A percentile compares a stretch with the other conserved stretches of the same genome.
Conservation (phyloP, 2,113 vertebrate species). For the Platanista minor region DNA sequence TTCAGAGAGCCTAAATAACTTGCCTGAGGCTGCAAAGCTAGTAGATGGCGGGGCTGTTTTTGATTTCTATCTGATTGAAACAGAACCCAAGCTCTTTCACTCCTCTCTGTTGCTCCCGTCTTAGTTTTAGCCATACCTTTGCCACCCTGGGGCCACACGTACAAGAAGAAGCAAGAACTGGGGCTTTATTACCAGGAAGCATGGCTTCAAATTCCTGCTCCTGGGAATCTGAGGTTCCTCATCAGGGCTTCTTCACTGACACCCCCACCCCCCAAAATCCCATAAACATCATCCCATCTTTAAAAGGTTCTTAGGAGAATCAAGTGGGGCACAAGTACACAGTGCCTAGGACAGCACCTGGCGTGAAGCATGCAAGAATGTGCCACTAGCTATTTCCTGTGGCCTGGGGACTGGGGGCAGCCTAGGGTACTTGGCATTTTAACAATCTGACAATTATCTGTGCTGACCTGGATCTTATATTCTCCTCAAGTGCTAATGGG, state of each 20-base stretch:
- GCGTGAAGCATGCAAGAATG: rapidly evolving
- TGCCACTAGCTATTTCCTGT: not conserved
- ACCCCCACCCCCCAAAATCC: too few relatives aligned
- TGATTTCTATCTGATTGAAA: not conserved
- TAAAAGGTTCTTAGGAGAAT: not conserved
- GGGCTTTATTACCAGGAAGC: not conserved
- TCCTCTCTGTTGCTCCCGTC: too few relatives aligned
- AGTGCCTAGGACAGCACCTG: not conserved
- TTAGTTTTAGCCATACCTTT: not conserved
- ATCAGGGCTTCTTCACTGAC: not conserved
- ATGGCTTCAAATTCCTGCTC: not conserved
- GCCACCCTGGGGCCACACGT: rapidly evolving
- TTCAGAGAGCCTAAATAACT: not conserved
- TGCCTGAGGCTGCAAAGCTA: not conserved
- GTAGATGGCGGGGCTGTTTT: not conserved
- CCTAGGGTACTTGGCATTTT: not conserved
- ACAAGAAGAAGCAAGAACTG: not conserved
- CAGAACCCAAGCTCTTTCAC: not conserved
- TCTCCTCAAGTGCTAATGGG: slow-evolving; percentile 25
- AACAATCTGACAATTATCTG: slow-evolving; percentile 22
- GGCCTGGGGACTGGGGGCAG: not conserved
- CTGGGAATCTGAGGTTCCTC: not conserved
- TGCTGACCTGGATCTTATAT: slow-evolving; percentile 58
- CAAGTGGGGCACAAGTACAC: not conserved
- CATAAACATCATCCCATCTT: not conserved